These are phyloP conservation scores for Spatula clypeata DNA, from an alignment of 2,797 vertebrate genomes.

Conservation along the genomic window DNA sequence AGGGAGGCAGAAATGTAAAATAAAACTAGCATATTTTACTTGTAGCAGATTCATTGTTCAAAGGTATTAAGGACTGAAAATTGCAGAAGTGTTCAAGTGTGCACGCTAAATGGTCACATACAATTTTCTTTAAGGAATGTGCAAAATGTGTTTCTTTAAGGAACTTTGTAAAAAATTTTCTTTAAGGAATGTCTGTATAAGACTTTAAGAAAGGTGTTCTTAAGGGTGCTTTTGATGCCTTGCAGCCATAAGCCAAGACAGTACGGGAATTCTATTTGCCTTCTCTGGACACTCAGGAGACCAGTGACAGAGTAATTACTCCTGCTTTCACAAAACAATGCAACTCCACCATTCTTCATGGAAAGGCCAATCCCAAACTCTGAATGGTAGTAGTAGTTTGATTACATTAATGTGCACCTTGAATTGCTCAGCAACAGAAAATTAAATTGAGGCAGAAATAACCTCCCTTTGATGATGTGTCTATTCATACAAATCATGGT, in stretches of 20 bases:
- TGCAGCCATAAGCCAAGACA: background rate
- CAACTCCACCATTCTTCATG: background rate
- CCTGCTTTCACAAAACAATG: background rate
- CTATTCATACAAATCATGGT: background rate
- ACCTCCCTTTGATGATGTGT: background rate
- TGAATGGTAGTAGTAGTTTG: background rate
- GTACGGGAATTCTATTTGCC: background rate
- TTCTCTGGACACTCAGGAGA: background rate
- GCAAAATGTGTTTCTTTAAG: background rate
- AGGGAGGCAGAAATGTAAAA: background rate
- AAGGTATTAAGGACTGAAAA: background rate
- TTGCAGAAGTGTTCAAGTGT: background rate
- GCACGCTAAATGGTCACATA: accelerated
- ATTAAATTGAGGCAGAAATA: background rate
- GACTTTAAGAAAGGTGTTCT: background rate
- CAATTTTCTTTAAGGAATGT: background rate
- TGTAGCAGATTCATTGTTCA: background rate
- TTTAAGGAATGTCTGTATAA: background rate
- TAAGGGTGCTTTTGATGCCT: background rate
- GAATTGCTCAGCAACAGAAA: background rate
- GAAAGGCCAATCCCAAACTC: background rate
- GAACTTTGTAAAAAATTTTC: background rate
- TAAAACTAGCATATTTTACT: background rate
- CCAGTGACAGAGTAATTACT: background rate
- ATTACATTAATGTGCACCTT: background rate